Conservation (phyloP, 2,113 vertebrate species). For the Cynopterus brachyotis region DNA sequence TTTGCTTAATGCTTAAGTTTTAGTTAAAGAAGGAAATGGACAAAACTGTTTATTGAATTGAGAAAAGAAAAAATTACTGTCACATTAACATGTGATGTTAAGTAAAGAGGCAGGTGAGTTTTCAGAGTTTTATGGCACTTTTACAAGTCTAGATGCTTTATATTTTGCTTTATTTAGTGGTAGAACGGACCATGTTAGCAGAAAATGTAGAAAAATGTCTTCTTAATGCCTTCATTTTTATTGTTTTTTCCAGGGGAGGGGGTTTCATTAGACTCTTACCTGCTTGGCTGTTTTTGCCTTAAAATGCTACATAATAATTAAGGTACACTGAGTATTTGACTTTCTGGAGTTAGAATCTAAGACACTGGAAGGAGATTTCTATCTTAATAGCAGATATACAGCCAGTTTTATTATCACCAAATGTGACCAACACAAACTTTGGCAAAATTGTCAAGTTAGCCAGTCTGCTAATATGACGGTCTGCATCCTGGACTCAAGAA, state of each 20-base stretch:
- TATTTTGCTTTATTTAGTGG: background rate
- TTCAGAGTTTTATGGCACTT: background rate
- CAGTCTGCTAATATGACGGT: background rate
- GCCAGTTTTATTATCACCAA: background rate
- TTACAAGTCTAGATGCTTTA: background rate
- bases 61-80: background rate
- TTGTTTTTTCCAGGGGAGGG: too few relatives aligned
- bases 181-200: background rate
- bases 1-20: background rate
- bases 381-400: background rate
- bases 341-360: background rate
- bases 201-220: background rate
- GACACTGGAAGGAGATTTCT: background rate
- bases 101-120: background rate
- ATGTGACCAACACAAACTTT: background rate
- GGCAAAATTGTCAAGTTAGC: background rate
- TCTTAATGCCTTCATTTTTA: background rate
- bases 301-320: background rate
- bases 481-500: background rate
- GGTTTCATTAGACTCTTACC: background rate
- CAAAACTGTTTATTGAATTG: background rate
- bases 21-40: background rate
- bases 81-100: background rate
- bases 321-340: background rate
- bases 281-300: background rate